Evolutionary conservation across 2,888 invertebrate genomes (phyloP).

Genomic region (Drosophila lacicola): DNA sequence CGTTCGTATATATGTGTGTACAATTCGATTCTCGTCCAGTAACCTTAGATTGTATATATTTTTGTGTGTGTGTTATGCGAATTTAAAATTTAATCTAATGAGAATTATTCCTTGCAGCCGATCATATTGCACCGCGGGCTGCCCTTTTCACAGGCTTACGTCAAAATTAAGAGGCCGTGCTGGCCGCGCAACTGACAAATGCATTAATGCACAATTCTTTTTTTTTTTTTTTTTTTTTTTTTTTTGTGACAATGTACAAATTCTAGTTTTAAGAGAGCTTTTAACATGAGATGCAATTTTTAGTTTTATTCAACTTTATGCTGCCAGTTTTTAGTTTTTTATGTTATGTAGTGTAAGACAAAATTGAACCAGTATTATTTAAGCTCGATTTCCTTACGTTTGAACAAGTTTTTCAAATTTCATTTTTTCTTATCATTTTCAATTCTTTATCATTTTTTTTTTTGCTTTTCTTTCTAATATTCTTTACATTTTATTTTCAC

Average conservation of each 20-base stretch:
- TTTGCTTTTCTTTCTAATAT: constrained; percentile 3
- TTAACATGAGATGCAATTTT: constrained; percentile 12
- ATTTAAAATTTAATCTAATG: constrained; percentile 22
- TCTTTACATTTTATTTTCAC: constrained; percentile 1
- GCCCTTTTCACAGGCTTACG: constrained; percentile 42
- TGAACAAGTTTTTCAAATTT: constrained; percentile 10
- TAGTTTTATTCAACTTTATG: constrained; percentile 9
- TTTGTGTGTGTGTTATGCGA: constrained; percentile 4
- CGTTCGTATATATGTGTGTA: constrained; percentile 13
- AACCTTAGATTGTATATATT: constrained; percentile 5
- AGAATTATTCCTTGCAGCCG: constrained; percentile 43
- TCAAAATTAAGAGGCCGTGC: constrained; percentile 59
- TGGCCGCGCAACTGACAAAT: constrained; percentile 30
- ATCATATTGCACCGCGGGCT: constrained; percentile 7
- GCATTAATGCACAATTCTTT: constrained; percentile 1
- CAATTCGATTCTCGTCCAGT: constrained; percentile 20
- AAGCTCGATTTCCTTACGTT: constrained; percentile 62
- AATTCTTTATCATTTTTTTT: constrained; percentile 5
- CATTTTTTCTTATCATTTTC: constrained; percentile 8
- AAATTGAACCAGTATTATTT: constrained; percentile 68
- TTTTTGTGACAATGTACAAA: constrained; percentile 42
- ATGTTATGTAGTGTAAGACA: constrained; percentile 11
- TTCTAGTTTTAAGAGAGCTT: constrained; percentile 17
- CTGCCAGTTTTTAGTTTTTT: constrained; percentile 17
- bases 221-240: constrained; percentile 13